Evolutionary conservation across 2,888 invertebrate species (phyloP), one percentile per base, ranked within the genome.

Genomic region (Smittia aterrima): DNA sequence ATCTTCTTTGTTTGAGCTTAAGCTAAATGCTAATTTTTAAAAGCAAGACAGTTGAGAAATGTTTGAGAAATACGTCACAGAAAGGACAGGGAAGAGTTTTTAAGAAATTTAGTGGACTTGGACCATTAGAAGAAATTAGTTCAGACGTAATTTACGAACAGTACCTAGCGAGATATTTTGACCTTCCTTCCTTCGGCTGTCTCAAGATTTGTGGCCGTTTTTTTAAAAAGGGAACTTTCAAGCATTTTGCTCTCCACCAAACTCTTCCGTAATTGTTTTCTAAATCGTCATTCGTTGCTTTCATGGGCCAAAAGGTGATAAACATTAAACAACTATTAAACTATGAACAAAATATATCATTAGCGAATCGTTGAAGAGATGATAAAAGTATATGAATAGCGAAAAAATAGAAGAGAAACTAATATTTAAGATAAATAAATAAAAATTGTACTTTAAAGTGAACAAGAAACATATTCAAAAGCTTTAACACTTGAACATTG

Each of bases 261-360:
- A 47, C 11, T 6, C n/a, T 3, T 32, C 32, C 32, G 4, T 6
- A 32, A 47, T 47, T 47, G 11, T 47, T 47, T 16, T 47, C n/a
- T 47, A 47, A 13, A 47, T 47, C 16, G 47, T 47, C 32, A 32
- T 32, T 32, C 3, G 32, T 32, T 32, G 32, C 32, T 32, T 11
- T 47, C 16, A 47, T 47, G 47, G 47, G 47, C 47, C 47, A 47
- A 47, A 47, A 47, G 47, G 47, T 47, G 47, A 47, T 47, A 47
- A 47, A 47, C 16, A 47, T 47, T 11, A 47, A 47, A 38, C 11
- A 2, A 47, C 13, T 47, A 47, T 47, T 47, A 16, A 47, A 47
- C 32, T 32, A 32, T 32, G 32, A 32, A 32, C 32, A 32, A 32
- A 32, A 32, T 32, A 32, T 47, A 47, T 47, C 47, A 47, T 47